These are phyloP conservation scores for Echiichthys vipera DNA, from an alignment of 2,797 vertebrate genomes.

Conservation along the genomic window DNA sequence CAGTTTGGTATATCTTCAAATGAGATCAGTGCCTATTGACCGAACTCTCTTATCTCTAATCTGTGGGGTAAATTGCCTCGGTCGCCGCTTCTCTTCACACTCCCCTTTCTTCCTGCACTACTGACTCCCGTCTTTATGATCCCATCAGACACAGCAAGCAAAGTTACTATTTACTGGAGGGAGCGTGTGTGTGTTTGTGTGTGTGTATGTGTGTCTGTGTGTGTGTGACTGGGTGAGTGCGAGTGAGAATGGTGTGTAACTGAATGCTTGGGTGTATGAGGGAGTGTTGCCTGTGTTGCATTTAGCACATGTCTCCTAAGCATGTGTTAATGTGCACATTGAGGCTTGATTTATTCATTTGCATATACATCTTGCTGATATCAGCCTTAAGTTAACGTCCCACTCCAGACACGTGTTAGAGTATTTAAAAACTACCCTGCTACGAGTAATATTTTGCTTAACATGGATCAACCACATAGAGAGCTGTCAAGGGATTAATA, in stretches of 20 bases:
- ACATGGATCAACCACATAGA: too few relatives aligned
- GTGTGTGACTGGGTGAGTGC: background rate
- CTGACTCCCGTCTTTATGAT: slow-evolving; percentile 77
- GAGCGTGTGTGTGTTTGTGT: slow-evolving; percentile 26
- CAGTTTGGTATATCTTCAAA: slow-evolving; percentile 81
- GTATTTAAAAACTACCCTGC: too few relatives aligned
- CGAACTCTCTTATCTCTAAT: slow-evolving; percentile 85
- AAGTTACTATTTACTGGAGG: slow-evolving; percentile 76
- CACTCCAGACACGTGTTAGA: too few relatives aligned
- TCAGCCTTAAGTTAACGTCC: background rate
- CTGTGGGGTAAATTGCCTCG: slow-evolving; percentile 83
- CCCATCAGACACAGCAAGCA: slow-evolving; percentile 73
- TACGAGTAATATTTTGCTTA: too few relatives aligned
- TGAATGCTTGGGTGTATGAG: slow-evolving; percentile 31
- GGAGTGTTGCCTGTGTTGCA: slow-evolving; percentile 6
- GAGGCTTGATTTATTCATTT: background rate
- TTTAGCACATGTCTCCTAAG: background rate
- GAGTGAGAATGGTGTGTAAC: slow-evolving; percentile 14
- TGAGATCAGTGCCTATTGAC: slow-evolving; percentile 86
- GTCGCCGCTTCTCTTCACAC: slow-evolving; percentile 75
- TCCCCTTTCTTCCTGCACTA: slow-evolving; percentile 66
- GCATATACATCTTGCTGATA: background rate
- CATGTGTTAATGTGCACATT: background rate
- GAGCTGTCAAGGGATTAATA: too few relatives aligned
- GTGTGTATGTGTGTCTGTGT: slow-evolving; percentile 24